Evolutionary conservation across 2,113 vertebrate genomes (phyloP).

Genomic region (Crotalus tigris): DNA sequence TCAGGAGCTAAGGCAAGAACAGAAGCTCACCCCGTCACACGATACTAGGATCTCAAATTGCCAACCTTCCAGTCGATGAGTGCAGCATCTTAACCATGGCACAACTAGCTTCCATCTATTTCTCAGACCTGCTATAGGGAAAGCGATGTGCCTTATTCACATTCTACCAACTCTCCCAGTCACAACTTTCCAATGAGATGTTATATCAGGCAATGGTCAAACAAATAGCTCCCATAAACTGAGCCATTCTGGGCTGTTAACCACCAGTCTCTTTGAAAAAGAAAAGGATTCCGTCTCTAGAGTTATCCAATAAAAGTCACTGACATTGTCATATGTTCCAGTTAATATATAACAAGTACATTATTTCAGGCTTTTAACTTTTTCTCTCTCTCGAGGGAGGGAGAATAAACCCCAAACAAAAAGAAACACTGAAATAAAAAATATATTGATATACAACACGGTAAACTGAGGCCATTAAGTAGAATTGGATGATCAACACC

Average conservation of each 20-base stretch:
- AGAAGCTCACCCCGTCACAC: background rate
- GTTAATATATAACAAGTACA: background rate
- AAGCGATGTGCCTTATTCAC: background rate
- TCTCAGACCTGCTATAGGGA: background rate
- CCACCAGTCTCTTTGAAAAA: background rate
- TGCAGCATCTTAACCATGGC: background rate
- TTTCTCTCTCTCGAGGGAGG: background rate
- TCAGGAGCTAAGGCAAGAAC: background rate
- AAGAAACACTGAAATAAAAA: background rate
- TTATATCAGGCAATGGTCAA: background rate
- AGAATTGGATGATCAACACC: background rate
- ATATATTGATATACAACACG: background rate
- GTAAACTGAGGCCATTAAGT: background rate
- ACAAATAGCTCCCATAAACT: background rate
- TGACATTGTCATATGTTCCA: background rate
- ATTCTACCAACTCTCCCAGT: background rate
- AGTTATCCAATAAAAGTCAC: background rate
- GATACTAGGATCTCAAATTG: background rate
- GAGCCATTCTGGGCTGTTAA: background rate
- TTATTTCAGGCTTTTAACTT: background rate
- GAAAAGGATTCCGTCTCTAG: background rate
- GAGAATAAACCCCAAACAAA: background rate
- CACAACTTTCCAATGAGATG: background rate
- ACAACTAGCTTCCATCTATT: background rate
- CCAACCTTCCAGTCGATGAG: background rate